Evolutionary conservation across 2,113 vertebrate species (phyloP), one percentile per base, ranked within the genome.

Genomic region (Edolisoma coerulescens): DNA sequence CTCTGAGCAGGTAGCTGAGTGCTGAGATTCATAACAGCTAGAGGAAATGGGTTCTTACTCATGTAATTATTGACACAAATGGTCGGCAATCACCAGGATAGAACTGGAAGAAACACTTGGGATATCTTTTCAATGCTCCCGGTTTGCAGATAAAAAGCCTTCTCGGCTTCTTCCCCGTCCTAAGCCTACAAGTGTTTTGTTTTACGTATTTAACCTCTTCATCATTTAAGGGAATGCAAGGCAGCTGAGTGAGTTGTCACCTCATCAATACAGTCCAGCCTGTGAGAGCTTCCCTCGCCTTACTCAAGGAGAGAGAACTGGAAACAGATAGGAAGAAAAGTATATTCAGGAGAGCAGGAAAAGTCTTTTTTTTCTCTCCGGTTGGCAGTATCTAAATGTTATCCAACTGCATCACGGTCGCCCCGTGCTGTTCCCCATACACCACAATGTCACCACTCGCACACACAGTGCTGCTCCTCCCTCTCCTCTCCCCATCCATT

Each of bases 181-280:
- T 42, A 76, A 84, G n/a, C 35, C 64, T 61, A 64, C 54, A 78
- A 88, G 81, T 57, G 56, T 83, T 93, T 95, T 88, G 53, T 20
- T 97, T 91, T 39, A 84, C 4, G 5, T 80, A 91, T 75, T 83
- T 80, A 94, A 89, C 59, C 84, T 87, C 82, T 97, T 94, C 79
- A 87, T 96, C 93, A 85, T 95, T 93, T 95, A 94, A 87, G 67
- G 27, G 90, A 89, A 89, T 21, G 33, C 61, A 95, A 94, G 33
- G 84, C 84, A 96, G 59, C 81, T 74, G 56, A 84, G 61, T 60
- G 54, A 91, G 75, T 65, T 45, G n/a, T 84, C 76, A 39, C 87
- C 79, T 95, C 88, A 82, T 91, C 84, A 75, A 54, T 65, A 81
- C 61, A 78, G 73, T 19, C 76, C 73, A 93, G 73, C 49, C 45